Conservation (phyloP, 2,797 vertebrate genomes). For the Sarcoramphus papa region DNA sequence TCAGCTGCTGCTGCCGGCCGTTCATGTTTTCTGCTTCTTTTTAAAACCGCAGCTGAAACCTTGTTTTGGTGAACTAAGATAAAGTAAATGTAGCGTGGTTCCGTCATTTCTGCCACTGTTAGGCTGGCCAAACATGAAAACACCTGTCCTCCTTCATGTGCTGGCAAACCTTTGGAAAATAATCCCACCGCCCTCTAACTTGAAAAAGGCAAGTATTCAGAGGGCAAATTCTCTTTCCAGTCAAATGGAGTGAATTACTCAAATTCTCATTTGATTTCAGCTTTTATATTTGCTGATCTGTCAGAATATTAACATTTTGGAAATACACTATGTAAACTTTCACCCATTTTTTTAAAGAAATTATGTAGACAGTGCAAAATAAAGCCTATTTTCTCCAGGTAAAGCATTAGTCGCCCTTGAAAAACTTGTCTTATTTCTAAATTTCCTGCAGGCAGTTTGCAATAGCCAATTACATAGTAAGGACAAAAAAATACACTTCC, state of each 20-base stretch:
- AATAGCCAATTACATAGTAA: background rate
- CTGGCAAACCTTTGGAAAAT: background rate
- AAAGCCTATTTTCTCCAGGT: background rate
- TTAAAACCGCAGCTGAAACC: background rate
- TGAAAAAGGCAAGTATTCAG: background rate
- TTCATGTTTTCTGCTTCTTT: background rate
- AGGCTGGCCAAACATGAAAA: background rate
- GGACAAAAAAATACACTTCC: background rate
- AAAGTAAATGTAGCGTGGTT: conserved; percentile 28
- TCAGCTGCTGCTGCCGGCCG: background rate
- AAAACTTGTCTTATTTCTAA: background rate
- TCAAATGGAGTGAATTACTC: background rate
- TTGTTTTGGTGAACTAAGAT: background rate
- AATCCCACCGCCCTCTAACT: background rate
- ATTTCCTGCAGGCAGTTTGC: background rate
- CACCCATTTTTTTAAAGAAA: background rate
- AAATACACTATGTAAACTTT: background rate
- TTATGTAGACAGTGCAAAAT: background rate
- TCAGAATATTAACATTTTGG: background rate
- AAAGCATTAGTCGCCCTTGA: background rate
- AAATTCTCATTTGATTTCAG: background rate
- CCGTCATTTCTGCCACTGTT: conserved; percentile 25
- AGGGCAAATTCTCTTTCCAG: background rate
- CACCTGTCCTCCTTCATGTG: background rate
- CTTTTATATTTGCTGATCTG: background rate